Evolutionary conservation across 2,888 invertebrate species (phyloP), one percentile per base, ranked within the genome.

Genomic region (Andrena bicolor): DNA sequence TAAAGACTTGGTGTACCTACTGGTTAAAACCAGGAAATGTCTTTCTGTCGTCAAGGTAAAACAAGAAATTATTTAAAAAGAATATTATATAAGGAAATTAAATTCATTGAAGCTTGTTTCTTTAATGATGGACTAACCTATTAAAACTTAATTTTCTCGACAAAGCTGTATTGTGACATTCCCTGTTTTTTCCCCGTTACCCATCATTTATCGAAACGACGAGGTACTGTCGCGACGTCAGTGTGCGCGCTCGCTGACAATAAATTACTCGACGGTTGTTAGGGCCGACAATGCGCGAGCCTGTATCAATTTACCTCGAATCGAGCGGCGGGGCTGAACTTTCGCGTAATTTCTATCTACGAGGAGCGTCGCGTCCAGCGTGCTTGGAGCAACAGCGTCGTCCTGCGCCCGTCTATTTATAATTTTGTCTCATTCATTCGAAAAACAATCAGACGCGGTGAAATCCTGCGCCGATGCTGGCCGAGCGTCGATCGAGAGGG

Each of bases 361-460:
- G 75, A 51, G 53, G 51, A 35, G 26, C 20, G 8, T 23, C 66
- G 51, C 32, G 20, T 58, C 61, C 70, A 70, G 74, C 41, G 26
- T 35, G 64, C 41, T 41, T 26, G 23, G 56, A 73, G 83, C 32
- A 83, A 86, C 77, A 76, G 65, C 80, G 70, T 26, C 35, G 20
- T 20, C 69, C 48, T 65, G 60, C 51, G 61, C 64, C 41, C 56
- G 79, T 70, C 86, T 87, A 87, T 88, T 88, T 87, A 88, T 88
- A 88, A 87, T 87, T 87, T 86, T 75, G 75, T 83, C 85, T 79
- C 88, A 83, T 86, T 86, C 86, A 84, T 84, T 84, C 80, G 86
- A 84, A 86, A 86, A 86, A 88, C 86, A 87, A 88, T 88, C 88
- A 75, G 81, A 81, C 81, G 73, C 74, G 49, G 75, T 80, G 83